These are phyloP conservation scores for Phaethon lepturus DNA, from an alignment of 2,113 vertebrate species.

Conservation along the genomic window DNA sequence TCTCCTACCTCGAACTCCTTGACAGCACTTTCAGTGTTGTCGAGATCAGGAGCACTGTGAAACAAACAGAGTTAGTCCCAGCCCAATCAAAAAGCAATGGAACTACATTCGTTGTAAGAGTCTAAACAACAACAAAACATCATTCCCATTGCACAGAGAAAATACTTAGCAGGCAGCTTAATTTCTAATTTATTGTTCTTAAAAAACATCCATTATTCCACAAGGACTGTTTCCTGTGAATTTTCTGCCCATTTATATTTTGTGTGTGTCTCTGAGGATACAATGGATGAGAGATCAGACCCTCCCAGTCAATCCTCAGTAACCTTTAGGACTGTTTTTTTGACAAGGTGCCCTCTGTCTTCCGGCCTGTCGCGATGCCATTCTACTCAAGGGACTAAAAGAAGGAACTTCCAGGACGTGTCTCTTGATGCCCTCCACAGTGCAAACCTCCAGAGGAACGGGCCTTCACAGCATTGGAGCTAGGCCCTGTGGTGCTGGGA, in stretches of 20 bases:
- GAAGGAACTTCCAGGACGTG: neutral
- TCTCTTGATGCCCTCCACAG: neutral
- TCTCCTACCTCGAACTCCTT: slow-evolving; percentile 64
- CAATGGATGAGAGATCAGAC: neutral
- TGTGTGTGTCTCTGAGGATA: neutral
- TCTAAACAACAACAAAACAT: neutral
- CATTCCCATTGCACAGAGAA: neutral
- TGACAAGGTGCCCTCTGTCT: neutral
- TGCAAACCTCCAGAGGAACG: neutral
- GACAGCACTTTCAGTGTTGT: neutral
- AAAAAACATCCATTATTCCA: neutral
- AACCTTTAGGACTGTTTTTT: neutral
- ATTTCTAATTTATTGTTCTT: neutral
- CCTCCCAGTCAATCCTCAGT: neutral
- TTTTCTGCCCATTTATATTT: neutral
- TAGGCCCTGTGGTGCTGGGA: neutral
- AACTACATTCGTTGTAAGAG: neutral
- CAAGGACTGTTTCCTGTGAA: neutral
- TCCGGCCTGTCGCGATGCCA: neutral
- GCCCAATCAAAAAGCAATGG: neutral
- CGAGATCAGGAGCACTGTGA: neutral
- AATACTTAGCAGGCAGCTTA: neutral
- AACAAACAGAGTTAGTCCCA: neutral
- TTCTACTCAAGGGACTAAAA: neutral
- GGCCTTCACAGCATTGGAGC: neutral